Evolutionary conservation across 2,888 invertebrate genomes (phyloP).

Genomic region (Iphiclides podalirius): DNA sequence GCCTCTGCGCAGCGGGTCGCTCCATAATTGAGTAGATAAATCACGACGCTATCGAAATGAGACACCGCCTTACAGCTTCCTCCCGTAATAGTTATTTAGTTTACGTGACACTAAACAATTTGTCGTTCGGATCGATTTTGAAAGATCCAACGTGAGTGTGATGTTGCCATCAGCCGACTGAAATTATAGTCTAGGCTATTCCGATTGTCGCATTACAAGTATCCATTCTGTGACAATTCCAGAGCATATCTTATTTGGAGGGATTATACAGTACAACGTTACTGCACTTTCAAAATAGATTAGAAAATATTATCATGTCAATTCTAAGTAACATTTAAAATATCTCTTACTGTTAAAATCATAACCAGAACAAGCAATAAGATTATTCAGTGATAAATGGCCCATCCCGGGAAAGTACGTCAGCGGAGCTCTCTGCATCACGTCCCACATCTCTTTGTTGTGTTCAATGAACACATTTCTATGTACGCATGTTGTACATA

Average conservation of each 20-base stretch:
- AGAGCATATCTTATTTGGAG: too few species aligned
- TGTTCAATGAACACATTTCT: background rate
- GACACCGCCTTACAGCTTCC: slow-evolving; percentile 37
- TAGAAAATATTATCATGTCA: too few species aligned
- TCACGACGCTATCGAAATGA: slow-evolving; percentile 61
- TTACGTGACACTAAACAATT: slow-evolving; percentile 22
- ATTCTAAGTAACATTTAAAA: too few species aligned
- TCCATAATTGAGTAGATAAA: slow-evolving; percentile 69
- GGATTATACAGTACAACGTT: too few species aligned
- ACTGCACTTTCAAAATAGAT: too few species aligned
- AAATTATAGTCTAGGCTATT: too few species aligned
- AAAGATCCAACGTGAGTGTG: too few species aligned
- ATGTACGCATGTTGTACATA: background rate
- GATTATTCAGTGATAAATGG: background rate
- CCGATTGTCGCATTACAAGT: too few species aligned
- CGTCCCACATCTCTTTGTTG: slow-evolving; percentile 14
- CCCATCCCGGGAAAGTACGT: background rate
- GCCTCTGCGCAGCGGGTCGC: slow-evolving; percentile 46
- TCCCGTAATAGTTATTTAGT: slow-evolving; percentile 23
- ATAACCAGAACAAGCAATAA: too few species aligned
- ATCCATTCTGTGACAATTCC: too few species aligned
- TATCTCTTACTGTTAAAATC: too few species aligned
- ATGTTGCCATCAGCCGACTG: too few species aligned
- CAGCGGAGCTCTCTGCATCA: background rate
- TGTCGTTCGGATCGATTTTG: slow-evolving; percentile 5